phyloP scores from a whole-genome alignment of 2,888 invertebrate genomes.

The Hirtodrosophila alboralis region DNA sequence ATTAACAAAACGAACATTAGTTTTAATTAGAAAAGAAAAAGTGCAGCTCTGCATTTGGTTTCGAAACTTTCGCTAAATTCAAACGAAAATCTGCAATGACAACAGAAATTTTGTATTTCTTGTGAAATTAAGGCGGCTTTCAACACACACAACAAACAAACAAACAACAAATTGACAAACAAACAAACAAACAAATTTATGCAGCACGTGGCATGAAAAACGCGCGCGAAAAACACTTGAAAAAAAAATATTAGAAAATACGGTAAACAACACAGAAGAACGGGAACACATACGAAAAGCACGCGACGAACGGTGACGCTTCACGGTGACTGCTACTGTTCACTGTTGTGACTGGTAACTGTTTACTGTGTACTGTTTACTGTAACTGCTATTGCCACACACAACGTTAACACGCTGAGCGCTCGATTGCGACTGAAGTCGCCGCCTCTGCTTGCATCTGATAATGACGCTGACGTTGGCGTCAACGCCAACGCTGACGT shows the following conservation, averaged over 20 bases:
- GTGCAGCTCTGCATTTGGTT: no score
- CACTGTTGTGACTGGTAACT: constrained; percentile 13
- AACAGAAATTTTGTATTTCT: background rate
- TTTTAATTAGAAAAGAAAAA: background rate
- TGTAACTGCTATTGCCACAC: constrained; percentile 35
- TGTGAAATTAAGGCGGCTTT: constrained; percentile 11
- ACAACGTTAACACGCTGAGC: constrained; percentile 72
- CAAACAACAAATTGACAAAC: constrained; percentile 25
- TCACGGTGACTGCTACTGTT: constrained; percentile 24
- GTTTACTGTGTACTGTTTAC: constrained; percentile 10
- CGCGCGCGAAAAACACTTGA: constrained; percentile 49
- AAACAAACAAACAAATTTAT: constrained; percentile 36
- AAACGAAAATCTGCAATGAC: background rate
- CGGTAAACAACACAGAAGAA: constrained; percentile 11
- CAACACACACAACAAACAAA: constrained; percentile 10
- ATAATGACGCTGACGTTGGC: constrained; percentile 54
- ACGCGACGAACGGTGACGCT: constrained; percentile 39
- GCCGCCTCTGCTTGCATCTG: constrained; percentile 58
- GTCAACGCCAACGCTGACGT: constrained; percentile 10
- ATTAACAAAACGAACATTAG: background rate
- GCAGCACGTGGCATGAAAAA: constrained; percentile 51
- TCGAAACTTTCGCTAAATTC: constrained; percentile 26
- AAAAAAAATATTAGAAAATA: constrained; percentile 43
- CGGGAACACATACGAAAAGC: constrained; percentile 34
- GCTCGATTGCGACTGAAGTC: constrained; percentile 76